Conservation (phyloP, 2,113 vertebrate genomes). For the Chaetura pelagica region DNA sequence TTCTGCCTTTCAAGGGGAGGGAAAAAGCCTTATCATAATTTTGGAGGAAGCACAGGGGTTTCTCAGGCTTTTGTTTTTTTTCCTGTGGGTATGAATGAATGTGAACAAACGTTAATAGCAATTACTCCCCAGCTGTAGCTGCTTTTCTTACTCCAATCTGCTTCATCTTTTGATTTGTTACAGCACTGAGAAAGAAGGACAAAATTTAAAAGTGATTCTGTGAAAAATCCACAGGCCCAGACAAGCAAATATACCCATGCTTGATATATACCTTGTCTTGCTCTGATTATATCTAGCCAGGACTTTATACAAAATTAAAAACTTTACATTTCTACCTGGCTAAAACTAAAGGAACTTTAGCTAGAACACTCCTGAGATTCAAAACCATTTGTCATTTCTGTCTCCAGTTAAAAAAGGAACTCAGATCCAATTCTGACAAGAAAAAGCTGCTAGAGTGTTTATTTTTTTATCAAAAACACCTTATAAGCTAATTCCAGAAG, state of each 20-base stretch:
- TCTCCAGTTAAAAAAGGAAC: neutral
- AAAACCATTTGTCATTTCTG: neutral
- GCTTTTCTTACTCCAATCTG: neutral
- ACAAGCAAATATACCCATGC: neutral
- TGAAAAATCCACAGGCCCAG: neutral
- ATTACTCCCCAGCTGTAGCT: neutral
- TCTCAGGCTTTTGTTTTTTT: neutral
- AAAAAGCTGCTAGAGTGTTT: neutral
- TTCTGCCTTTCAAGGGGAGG: neutral
- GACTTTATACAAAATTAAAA: neutral
- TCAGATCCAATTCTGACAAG: neutral
- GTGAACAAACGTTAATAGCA: neutral
- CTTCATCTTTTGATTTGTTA: neutral
- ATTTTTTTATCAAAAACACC: neutral
- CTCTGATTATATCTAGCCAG: neutral
- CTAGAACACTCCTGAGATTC: neutral
- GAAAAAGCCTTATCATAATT: neutral
- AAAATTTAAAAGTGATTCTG: neutral
- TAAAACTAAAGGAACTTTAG: neutral
- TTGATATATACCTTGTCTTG: neutral
- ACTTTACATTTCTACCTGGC: neutral
- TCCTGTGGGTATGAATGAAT: neutral
- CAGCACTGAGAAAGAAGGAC: rapidly evolving
- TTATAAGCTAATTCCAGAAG: neutral
- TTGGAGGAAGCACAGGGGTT: neutral